Percentiles rank a stretch among this genome's conserved stretches.
Conservation (phyloP, 2,888 invertebrate species). For the Eudemis profundana region DNA sequence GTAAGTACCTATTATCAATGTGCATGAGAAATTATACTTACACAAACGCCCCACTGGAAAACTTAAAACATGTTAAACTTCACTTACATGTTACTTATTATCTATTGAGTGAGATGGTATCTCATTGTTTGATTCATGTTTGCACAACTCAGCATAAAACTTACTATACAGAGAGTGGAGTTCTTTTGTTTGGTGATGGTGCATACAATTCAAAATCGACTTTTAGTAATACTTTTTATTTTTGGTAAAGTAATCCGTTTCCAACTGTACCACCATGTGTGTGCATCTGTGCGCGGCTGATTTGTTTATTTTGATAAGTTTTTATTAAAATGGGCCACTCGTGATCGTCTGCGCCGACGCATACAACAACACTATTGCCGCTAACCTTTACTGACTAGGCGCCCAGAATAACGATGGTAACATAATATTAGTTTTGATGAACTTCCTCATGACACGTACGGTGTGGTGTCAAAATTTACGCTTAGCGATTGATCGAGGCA, state of each 20-base stretch:
- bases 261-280: conserved; percentile 55
- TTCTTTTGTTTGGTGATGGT: neutral
- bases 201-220: neutral
- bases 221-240: neutral
- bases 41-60: too few relatives aligned
- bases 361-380: conserved; percentile 50
- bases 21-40: too few relatives aligned
- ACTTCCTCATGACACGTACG: conserved; percentile 29
- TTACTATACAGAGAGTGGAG: too few relatives aligned
- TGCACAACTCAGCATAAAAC: too few relatives aligned
- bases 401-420: conserved; percentile 45
- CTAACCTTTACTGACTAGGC: conserved; percentile 50
- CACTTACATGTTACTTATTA: too few relatives aligned
- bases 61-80: too few relatives aligned
- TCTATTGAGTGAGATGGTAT: too few relatives aligned
- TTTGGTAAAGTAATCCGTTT: neutral
- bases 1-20: too few relatives aligned
- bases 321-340: conserved; percentile 48
- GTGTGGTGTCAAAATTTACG: conserved; percentile 3
- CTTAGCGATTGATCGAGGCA: neutral
- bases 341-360: conserved; percentile 29
- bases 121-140: too few relatives aligned
- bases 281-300: conserved; percentile 62
- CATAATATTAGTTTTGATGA: conserved; percentile 35
- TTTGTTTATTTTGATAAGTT: conserved; percentile 61